These are phyloP conservation scores for Phyllostomus discolor DNA, from an alignment of 2,113 vertebrate genomes.

Conservation along the genomic window DNA sequence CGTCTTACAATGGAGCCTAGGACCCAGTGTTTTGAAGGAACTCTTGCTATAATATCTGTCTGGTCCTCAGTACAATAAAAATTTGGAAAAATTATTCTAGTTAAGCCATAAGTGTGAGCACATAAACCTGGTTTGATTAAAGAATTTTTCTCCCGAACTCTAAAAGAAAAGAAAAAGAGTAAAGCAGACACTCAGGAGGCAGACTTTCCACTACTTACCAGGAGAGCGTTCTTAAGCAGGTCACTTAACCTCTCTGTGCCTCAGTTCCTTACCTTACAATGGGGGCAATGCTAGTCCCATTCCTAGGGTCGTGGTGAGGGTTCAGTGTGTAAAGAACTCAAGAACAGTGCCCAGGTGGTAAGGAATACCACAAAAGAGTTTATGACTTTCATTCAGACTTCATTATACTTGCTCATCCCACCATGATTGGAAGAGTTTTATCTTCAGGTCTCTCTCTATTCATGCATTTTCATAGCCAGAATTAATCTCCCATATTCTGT, in stretches of 20 bases:
- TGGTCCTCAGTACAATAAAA: conserved; percentile 42
- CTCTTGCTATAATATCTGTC: conserved; percentile 26
- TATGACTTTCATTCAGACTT: background rate
- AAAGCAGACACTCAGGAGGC: background rate
- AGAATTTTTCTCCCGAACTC: conserved; percentile 64
- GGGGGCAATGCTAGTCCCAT: background rate
- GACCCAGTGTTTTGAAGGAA: conserved; percentile 34
- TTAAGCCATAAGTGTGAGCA: conserved; percentile 62
- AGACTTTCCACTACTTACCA: background rate
- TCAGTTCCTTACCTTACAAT: background rate
- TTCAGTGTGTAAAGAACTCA: background rate
- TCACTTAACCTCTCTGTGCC: background rate
- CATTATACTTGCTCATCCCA: background rate
- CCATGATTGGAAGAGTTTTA: background rate
- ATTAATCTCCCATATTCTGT: background rate
- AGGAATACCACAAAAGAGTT: background rate
- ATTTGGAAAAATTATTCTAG: conserved; percentile 55
- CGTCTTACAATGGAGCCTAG: conserved; percentile 1
- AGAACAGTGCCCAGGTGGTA: background rate
- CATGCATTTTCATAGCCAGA: background rate
- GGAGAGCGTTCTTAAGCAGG: background rate
- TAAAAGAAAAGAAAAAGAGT: background rate
- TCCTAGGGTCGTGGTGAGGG: background rate
- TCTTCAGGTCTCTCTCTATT: background rate
- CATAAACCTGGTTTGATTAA: conserved; percentile 72